Conservation (phyloP, 1,140 invertebrate genomes). For the Glossosoma conforme region DNA sequence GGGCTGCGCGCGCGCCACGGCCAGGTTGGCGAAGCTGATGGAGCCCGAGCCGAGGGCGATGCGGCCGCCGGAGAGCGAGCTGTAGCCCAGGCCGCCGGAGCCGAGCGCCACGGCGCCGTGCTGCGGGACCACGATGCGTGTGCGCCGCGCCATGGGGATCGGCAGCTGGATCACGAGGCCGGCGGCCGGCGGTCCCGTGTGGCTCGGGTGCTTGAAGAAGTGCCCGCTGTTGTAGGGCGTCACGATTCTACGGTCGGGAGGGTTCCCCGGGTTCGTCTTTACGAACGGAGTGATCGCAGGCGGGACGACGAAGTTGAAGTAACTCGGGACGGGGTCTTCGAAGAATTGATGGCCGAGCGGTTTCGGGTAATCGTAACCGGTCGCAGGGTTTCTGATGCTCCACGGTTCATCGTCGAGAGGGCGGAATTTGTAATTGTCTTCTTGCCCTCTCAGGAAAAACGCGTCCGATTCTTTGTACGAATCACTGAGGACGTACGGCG, state of each 20-base stretch:
- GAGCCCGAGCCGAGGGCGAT: slow-evolving; percentile 19
- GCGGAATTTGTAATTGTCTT: neutral
- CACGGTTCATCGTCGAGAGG: neutral
- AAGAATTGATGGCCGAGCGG: slow-evolving; percentile 8
- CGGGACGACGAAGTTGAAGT: slow-evolving; percentile 10
- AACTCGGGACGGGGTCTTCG: slow-evolving; percentile 19
- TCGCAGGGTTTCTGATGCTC: neutral
- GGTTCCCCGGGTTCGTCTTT: slow-evolving; percentile 8
- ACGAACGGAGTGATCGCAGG: slow-evolving; percentile 7
- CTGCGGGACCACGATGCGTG: slow-evolving; percentile 20
- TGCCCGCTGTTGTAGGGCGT: slow-evolving; percentile 10
- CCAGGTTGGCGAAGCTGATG: slow-evolving; percentile 8
- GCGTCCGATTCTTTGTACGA: neutral
- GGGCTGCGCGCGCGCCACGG: slow-evolving; percentile 4
- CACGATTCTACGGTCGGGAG: slow-evolving; percentile 12
- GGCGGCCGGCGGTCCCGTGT: slow-evolving; percentile 5
- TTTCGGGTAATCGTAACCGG: slow-evolving; percentile 15
- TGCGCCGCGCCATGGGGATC: slow-evolving; percentile 11
- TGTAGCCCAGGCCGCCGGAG: slow-evolving; percentile 23
- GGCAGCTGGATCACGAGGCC: slow-evolving; percentile 12
- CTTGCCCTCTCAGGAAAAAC: slow-evolving; percentile 1
- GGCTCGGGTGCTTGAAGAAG: slow-evolving; percentile 15
- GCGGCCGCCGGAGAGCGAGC: slow-evolving; percentile 17
- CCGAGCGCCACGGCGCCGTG: slow-evolving; percentile 20
- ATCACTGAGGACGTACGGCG: neutral